Percentiles rank a stretch among this genome's conserved stretches.
Evolutionary conservation across 2,888 invertebrate species (phyloP).

Genomic region (Acanthococcus lagerstroemiae): DNA sequence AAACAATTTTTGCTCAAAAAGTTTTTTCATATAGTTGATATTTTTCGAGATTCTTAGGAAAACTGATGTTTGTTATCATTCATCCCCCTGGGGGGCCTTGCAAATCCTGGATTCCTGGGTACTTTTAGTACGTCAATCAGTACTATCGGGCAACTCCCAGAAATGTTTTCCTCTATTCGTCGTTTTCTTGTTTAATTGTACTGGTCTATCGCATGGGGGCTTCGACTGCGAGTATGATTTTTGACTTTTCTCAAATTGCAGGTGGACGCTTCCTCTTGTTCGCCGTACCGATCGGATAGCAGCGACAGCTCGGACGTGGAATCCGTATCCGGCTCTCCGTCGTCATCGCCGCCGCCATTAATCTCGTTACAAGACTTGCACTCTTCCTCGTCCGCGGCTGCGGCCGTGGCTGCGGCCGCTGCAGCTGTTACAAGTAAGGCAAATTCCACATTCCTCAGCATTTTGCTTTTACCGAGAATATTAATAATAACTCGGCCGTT

Average conservation of each 20-base stretch:
- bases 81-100: too few species aligned
- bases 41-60: too few species aligned
- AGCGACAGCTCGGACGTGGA: conserved; percentile 29
- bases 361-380: conserved; percentile 25
- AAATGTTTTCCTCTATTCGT: too few species aligned
- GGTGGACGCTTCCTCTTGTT: conserved; percentile 22
- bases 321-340: conserved; percentile 31
- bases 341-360: conserved; percentile 30
- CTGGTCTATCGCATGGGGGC: too few species aligned
- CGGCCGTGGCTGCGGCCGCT: conserved; percentile 39
- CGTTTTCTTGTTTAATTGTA: too few species aligned
- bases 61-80: too few species aligned
- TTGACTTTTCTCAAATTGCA: not conserved
- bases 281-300: conserved; percentile 23
- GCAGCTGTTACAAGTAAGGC: conserved; percentile 37
- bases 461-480: conserved; percentile 12
- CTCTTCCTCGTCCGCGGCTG: conserved; percentile 42
- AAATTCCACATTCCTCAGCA: conserved; percentile 27
- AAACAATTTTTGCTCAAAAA: too few species aligned
- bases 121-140: too few species aligned
- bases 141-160: too few species aligned
- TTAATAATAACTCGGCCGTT: conserved; percentile 11
- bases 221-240: too few species aligned
- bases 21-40: too few species aligned
- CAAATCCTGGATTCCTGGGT: too few species aligned